These are phyloP conservation scores for Dermolepida albohirtum DNA, from an alignment of 2,888 invertebrate species.

Conservation along the genomic window DNA sequence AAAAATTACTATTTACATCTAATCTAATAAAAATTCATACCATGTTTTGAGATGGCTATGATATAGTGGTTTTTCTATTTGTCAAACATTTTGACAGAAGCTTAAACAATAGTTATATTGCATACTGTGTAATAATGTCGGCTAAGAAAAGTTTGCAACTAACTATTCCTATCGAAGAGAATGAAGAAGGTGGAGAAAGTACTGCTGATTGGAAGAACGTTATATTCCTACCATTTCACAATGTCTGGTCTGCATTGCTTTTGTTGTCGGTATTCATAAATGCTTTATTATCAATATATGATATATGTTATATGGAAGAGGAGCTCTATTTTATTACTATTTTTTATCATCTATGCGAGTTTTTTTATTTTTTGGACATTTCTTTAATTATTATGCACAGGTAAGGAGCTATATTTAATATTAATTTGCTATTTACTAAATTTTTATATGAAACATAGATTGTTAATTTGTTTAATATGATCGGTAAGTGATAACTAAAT, in stretches of 20 bases:
- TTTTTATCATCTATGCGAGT: constrained; percentile 36
- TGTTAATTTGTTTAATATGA: too few species aligned
- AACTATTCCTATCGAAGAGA: constrained; percentile 29
- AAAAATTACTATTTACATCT: too few species aligned
- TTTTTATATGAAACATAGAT: too few species aligned
- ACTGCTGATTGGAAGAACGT: constrained; percentile 38
- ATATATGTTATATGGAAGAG: background rate
- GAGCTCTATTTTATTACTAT: background rate
- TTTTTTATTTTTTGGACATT: constrained; percentile 38
- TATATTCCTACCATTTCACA: constrained; percentile 41
- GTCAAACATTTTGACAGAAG: too few species aligned
- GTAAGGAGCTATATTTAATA: too few species aligned
- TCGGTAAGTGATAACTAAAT: too few species aligned
- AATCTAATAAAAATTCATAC: too few species aligned
- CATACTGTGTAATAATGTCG: too few species aligned
- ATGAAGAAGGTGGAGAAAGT: constrained; percentile 6
- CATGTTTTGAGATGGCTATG: too few species aligned
- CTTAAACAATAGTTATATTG: too few species aligned
- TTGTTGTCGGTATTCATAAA: constrained; percentile 28
- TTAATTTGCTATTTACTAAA: background rate
- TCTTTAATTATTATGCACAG: constrained; percentile 40
- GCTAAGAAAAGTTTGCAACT: constrained; percentile 25
- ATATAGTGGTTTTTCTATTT: too few species aligned
- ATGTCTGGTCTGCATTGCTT: constrained; percentile 33
- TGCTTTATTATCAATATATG: constrained; percentile 14